phyloP scores from a whole-genome alignment of 1,140 invertebrate genomes.

The Saccostrea echinata region DNA sequence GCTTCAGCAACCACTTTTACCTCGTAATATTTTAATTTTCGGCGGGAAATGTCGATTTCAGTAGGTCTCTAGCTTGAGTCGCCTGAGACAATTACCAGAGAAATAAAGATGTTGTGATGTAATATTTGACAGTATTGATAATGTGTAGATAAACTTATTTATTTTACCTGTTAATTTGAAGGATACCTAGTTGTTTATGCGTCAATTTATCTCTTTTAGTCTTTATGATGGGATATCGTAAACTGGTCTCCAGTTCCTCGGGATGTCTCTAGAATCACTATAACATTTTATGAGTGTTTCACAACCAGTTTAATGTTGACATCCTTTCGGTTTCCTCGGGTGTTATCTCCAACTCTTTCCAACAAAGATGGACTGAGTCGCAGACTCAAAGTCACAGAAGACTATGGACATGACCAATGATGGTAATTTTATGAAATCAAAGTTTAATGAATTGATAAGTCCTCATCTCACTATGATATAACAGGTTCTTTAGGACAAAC shows the following conservation, averaged over 20 bases:
- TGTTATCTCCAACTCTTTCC: neutral
- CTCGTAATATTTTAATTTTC: neutral
- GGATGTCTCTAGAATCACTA: neutral
- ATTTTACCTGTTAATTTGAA: no score
- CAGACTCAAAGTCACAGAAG: neutral
- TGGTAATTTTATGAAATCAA: neutral
- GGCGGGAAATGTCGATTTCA: conserved; percentile 10
- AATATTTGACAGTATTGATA: no score
- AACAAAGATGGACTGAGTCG: neutral
- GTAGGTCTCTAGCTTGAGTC: no score
- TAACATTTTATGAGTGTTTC: no score
- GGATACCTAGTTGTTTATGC: no score
- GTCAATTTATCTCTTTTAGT: no score
- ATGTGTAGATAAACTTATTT: no score
- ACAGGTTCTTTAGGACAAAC: no score
- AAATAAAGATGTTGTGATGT: no score
- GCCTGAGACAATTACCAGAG: no score
- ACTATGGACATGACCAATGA: conserved; percentile 28
- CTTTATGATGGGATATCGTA: neutral
- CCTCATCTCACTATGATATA: no score
- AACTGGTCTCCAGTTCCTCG: neutral
- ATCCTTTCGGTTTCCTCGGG: neutral
- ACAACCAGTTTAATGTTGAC: conserved; percentile 19
- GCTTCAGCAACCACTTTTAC: neutral
- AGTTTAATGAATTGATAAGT: neutral